These are phyloP conservation scores for Octodonta nipae DNA, from an alignment of 2,888 invertebrate species.

Conservation along the genomic window DNA sequence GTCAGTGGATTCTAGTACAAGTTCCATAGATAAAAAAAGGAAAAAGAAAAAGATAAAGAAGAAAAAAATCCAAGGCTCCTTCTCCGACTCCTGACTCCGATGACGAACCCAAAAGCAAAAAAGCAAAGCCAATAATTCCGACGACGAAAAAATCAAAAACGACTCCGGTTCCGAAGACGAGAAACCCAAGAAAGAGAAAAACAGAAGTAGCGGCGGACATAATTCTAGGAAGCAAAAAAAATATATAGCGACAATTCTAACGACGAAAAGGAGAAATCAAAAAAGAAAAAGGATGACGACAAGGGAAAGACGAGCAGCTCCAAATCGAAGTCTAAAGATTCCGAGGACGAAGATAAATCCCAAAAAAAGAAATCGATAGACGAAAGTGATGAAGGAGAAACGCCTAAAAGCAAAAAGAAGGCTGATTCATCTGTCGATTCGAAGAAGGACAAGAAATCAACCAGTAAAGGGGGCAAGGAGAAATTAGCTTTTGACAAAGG, in stretches of 20 bases:
- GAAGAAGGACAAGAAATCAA: too few species aligned
- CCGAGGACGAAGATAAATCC: neutral
- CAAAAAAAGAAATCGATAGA: constrained; percentile 12
- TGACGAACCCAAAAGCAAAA: constrained; percentile 13
- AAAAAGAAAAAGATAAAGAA: too few species aligned
- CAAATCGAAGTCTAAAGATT: constrained; percentile 4
- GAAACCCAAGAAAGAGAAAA: too few species aligned
- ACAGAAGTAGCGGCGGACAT: too few species aligned
- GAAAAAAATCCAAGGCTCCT: constrained; percentile 6
- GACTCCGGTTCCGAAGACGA: constrained; percentile 22
- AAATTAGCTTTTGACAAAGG: constrained; percentile 60
- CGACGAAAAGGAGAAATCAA: constrained; percentile 12
- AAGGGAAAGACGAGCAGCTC: constrained; percentile 22
- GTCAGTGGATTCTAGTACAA: constrained; percentile 19
- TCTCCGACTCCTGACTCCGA: constrained; percentile 13
- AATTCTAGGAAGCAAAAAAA: constrained; percentile 10
- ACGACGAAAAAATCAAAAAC: constrained; percentile 25
- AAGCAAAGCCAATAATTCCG: constrained; percentile 15
- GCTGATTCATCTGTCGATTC: too few species aligned
- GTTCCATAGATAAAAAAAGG: constrained; percentile 15
- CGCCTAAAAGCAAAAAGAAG: constrained; percentile 18
- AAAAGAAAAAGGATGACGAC: constrained; percentile 14
- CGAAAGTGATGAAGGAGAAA: constrained; percentile 17
- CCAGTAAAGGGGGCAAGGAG: neutral
- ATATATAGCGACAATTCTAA: constrained; percentile 11